Evolutionary conservation across 2,113 vertebrate species (phyloP).

Genomic region (Cairina moschata): DNA sequence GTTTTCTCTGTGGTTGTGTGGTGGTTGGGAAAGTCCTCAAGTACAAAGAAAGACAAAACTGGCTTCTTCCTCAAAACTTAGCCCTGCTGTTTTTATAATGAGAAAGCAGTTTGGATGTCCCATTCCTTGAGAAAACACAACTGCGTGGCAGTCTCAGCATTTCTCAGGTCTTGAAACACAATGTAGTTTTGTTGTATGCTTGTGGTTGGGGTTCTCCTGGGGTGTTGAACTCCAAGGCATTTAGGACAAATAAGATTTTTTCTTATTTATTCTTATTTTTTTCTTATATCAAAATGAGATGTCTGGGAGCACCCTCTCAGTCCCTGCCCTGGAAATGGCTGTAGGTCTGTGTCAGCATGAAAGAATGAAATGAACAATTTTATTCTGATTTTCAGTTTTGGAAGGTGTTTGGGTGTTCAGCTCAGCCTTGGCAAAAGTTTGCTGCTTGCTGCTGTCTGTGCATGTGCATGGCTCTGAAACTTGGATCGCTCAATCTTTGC

Average conservation of each 20-base stretch:
- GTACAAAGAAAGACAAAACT: background rate
- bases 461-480: background rate
- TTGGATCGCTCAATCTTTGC: background rate
- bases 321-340: background rate
- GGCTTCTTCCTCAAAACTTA: background rate
- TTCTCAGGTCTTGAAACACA: background rate
- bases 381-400: background rate
- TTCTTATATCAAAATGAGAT: background rate
- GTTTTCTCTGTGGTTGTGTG: background rate
- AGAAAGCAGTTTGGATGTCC: background rate
- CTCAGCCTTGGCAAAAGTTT: background rate
- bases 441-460: background rate
- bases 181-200: background rate
- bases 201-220: background rate
- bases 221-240: background rate
- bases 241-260: background rate
- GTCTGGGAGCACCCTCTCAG: background rate
- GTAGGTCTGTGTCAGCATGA: background rate
- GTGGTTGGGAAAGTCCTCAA: conserved; percentile 38
- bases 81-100: background rate
- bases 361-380: background rate
- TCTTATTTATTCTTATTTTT: too few species aligned
- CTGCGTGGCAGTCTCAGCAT: background rate
- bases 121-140: conserved; percentile 11
- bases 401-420: background rate